phyloP scores from a whole-genome alignment of 2,888 invertebrate genomes.

The Corbicula japonica region DNA sequence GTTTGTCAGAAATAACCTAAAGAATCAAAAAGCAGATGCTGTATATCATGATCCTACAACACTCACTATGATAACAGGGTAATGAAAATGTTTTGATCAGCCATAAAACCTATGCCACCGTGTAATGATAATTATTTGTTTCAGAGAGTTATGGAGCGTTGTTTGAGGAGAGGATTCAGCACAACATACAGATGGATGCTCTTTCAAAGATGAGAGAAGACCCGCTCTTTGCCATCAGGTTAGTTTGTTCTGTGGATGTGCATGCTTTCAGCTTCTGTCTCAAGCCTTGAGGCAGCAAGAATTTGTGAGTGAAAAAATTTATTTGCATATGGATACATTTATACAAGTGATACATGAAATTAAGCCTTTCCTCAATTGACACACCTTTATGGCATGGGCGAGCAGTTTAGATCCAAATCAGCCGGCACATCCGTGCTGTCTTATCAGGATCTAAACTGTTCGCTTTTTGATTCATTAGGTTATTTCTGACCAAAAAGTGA shows the following conservation, averaged over 20 bases:
- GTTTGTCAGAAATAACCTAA: background rate
- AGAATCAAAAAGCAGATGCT: background rate
- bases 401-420: no score
- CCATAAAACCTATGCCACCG: background rate
- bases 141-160: constrained; percentile 80
- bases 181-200: constrained; percentile 90
- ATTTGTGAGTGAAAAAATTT: no score
- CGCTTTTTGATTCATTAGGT: no score
- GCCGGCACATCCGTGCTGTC: no score
- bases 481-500: no score
- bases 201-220: constrained; percentile 96
- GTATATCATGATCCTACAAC: background rate
- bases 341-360: no score
- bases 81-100: background rate
- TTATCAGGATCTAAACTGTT: no score
- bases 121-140: background rate
- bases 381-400: no score
- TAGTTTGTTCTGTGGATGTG: background rate
- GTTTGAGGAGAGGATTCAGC: constrained; percentile 83
- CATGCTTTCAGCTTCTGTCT: no score
- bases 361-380: no score
- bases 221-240: constrained; percentile 94
- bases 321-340: background rate
- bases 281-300: no score
- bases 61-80: background rate